phyloP scores from a whole-genome alignment of 2,888 invertebrate species.

The Rapana venosa region DNA sequence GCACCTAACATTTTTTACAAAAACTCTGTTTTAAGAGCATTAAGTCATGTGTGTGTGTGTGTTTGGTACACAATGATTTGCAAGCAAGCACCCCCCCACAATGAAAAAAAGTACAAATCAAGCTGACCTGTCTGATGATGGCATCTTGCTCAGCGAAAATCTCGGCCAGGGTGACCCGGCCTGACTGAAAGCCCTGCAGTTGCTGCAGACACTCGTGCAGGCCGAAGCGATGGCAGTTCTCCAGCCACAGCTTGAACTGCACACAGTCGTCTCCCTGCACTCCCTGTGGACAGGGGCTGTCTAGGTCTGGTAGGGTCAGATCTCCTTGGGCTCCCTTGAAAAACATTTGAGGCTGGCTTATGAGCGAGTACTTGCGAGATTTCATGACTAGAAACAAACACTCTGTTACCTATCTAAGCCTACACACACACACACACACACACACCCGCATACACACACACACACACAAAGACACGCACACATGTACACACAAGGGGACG shows the following conservation, averaged over 20 bases:
- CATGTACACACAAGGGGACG: no score
- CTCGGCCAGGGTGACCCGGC: conserved; percentile 66
- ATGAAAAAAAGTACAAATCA: no score
- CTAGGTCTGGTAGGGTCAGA: conserved; percentile 34
- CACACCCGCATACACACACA: no score
- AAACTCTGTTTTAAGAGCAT: no score
- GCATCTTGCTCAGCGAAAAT: conserved; percentile 70
- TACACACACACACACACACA: no score
- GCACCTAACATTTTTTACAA: no score
- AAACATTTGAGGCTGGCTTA: neutral
- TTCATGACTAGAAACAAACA: no score
- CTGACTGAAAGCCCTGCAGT: conserved; percentile 57
- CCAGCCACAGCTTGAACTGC: conserved; percentile 69
- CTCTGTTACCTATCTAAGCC: neutral
- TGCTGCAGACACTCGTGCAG: conserved; percentile 66
- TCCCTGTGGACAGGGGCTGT: conserved; percentile 71
- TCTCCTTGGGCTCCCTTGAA: conserved; percentile 43
- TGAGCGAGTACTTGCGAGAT: neutral
- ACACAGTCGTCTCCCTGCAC: conserved; percentile 73
- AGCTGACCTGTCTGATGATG: conserved; percentile 57
- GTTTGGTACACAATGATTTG: no score
- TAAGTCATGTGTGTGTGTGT: no score
- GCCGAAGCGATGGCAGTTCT: conserved; percentile 71
- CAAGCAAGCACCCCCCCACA: no score
- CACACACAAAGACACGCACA: no score